phyloP scores from a whole-genome alignment of 1,140 invertebrate genomes.

The Macrosteles quadrilineatus region DNA sequence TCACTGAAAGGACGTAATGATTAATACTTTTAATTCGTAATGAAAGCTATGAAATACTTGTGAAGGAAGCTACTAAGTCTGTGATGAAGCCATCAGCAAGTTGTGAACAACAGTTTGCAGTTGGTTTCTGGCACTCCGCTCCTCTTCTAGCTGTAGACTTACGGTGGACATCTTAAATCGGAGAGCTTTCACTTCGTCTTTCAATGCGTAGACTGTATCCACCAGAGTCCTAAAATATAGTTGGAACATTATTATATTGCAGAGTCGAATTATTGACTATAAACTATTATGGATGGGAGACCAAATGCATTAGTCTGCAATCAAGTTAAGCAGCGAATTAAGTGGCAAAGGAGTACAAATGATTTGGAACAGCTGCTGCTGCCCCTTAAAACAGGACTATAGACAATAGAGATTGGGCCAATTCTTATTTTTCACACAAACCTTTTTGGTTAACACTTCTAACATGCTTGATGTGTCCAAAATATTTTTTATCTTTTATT shows the following conservation, averaged over 20 bases:
- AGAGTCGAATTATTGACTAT: neutral
- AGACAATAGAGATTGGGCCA: too few species aligned
- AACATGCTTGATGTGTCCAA: too few species aligned
- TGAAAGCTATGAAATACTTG: neutral
- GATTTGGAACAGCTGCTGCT: too few species aligned
- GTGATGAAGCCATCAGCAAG: slow-evolving; percentile 1
- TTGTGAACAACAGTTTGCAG: slow-evolving; percentile 44
- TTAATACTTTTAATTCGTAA: neutral
- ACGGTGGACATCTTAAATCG: slow-evolving; percentile 54
- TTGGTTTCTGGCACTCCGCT: slow-evolving; percentile 52
- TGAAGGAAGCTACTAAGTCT: neutral
- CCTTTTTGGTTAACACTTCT: too few species aligned
- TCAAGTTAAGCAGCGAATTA: too few species aligned
- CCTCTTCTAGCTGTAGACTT: slow-evolving; percentile 54
- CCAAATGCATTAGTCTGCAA: too few species aligned
- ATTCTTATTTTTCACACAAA: too few species aligned
- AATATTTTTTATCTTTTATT: too few species aligned
- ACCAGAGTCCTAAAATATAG: slow-evolving; percentile 58
- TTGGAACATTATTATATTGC: neutral
- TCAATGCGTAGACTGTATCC: slow-evolving; percentile 68
- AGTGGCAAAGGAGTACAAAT: too few species aligned
- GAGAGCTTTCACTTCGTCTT: slow-evolving; percentile 62
- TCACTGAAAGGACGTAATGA: neutral
- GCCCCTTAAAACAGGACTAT: too few species aligned
- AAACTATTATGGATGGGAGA: too few species aligned